phyloP scores from a whole-genome alignment of 2,888 invertebrate genomes.

The Caenorhabditis sp. region DNA sequence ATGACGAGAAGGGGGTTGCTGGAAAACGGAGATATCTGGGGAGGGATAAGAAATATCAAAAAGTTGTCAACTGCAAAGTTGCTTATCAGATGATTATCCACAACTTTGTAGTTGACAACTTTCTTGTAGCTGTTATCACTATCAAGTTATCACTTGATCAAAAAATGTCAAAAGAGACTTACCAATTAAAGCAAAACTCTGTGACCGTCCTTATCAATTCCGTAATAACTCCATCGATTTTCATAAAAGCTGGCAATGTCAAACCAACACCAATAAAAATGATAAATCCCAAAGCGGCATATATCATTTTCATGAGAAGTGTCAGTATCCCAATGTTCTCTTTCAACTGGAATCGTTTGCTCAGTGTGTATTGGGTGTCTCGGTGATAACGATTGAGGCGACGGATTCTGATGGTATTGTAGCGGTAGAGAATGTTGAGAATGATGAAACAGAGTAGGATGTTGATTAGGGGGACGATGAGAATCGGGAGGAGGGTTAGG shows the following conservation, averaged over 20 bases:
- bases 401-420: conserved; percentile 27
- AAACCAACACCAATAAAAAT: conserved; percentile 18
- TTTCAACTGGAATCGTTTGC: conserved; percentile 40
- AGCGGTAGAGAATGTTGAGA: conserved; percentile 30
- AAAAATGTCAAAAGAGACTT: neutral
- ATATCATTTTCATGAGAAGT: conserved; percentile 47
- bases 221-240: neutral
- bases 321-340: conserved; percentile 43
- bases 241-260: conserved; percentile 26
- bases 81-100: neutral
- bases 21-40: neutral
- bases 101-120: neutral
- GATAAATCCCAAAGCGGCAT: conserved; percentile 18
- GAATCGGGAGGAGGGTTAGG: conserved; percentile 1
- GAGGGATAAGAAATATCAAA: neutral
- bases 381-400: conserved; percentile 38
- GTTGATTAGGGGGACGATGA: conserved; percentile 2
- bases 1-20: conserved; percentile 43
- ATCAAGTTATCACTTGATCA: no score
- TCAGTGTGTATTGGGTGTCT: conserved; percentile 35
- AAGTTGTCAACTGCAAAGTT: neutral
- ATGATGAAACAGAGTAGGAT: conserved; percentile 23
- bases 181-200: conserved; percentile 41
- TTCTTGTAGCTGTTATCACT: neutral
- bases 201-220: conserved; percentile 9